These are phyloP conservation scores for Phylloscopus trochilus DNA, from an alignment of 2,113 vertebrate species.

Conservation along the genomic window DNA sequence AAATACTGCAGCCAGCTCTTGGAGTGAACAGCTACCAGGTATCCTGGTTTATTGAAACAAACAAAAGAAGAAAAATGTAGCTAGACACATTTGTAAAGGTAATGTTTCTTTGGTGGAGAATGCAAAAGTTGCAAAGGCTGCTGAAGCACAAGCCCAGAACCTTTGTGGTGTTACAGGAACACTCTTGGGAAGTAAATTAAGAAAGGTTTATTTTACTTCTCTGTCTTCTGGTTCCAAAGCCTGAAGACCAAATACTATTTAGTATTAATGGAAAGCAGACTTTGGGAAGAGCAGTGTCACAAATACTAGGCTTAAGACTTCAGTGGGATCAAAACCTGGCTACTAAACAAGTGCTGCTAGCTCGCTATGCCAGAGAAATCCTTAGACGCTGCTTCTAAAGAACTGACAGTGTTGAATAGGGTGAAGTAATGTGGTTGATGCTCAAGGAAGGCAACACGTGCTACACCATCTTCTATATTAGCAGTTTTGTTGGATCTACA, in stretches of 20 bases:
- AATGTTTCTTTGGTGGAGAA: neutral
- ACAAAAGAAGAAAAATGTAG: neutral
- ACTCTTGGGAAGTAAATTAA: neutral
- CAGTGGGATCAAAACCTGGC: neutral
- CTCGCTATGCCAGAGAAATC: neutral
- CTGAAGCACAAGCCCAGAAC: neutral
- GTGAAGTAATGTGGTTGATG: neutral
- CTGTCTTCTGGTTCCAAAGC: neutral
- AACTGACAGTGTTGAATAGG: neutral
- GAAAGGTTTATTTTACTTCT: neutral
- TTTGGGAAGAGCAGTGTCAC: neutral
- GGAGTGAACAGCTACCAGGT: neutral
- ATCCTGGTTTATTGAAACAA: neutral
- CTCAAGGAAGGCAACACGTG: neutral
- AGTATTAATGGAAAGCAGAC: neutral
- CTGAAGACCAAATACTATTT: neutral
- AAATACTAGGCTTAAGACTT: neutral
- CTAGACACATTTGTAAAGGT: neutral
- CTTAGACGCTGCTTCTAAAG: neutral
- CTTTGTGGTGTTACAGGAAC: neutral
- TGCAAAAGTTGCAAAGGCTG: neutral
- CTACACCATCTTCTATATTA: neutral
- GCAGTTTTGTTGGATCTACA: neutral
- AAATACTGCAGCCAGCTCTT: conserved; percentile 18
- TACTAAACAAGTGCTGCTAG: neutral